Evolutionary conservation across 1,140 invertebrate genomes (phyloP).

Genomic region (Venturia canescens): DNA sequence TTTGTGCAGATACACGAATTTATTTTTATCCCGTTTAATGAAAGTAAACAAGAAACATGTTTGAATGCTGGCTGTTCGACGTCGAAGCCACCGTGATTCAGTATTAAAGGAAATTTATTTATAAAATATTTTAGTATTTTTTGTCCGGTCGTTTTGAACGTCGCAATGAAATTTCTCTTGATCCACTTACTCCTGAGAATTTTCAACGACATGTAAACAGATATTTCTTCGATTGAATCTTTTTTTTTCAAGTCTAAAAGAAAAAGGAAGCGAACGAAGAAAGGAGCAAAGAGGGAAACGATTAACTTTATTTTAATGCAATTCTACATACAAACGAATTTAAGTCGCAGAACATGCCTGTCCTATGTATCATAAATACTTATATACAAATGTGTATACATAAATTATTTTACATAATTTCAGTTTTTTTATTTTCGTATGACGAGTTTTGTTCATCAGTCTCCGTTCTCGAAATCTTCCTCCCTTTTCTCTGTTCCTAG

Average conservation of each 20-base stretch:
- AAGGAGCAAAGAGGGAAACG: neutral
- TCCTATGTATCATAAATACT: constrained; percentile 43
- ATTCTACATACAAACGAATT: constrained; percentile 8
- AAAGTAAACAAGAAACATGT: constrained; percentile 28
- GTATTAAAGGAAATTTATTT: constrained; percentile 45
- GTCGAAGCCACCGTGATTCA: constrained; percentile 44
- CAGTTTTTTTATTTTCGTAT: constrained; percentile 34
- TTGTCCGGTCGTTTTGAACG: constrained; percentile 44
- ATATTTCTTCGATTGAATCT: too few relatives aligned
- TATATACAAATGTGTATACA: constrained; percentile 54
- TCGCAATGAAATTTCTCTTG: constrained; percentile 27
- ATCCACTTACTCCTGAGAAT: neutral
- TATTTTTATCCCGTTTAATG: constrained; percentile 34
- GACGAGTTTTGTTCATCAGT: too few relatives aligned
- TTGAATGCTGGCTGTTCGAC: constrained; percentile 29
- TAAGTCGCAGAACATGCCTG: constrained; percentile 19
- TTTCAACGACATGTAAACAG: neutral
- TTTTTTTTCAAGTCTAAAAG: too few relatives aligned
- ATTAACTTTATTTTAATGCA: constrained; percentile 6
- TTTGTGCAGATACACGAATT: constrained; percentile 39
- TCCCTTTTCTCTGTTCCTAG: too few relatives aligned
- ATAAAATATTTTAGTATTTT: constrained; percentile 34
- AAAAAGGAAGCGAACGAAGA: neutral
- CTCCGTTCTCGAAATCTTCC: too few relatives aligned
- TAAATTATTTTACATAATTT: constrained; percentile 60